phyloP scores from a whole-genome alignment of 1,140 invertebrate species.

The Mycetomoellerius zeteki region DNA sequence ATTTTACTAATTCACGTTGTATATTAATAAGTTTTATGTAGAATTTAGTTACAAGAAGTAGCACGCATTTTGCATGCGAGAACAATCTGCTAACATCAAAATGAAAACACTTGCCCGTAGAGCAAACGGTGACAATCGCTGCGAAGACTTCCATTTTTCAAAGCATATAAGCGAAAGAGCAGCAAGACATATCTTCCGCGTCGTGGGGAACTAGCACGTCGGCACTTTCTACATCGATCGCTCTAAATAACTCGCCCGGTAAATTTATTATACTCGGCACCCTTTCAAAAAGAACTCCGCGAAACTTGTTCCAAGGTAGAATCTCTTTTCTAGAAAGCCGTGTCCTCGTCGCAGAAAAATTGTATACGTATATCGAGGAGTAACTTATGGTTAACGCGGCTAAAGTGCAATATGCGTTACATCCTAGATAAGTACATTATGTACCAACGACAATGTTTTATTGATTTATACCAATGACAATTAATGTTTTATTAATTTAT shows the following conservation, averaged over 20 bases:
- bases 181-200: slow-evolving; percentile 28
- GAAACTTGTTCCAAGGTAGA: slow-evolving; percentile 46
- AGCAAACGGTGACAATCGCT: slow-evolving; percentile 56
- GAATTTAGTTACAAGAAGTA: not conserved
- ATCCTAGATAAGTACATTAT: not conserved
- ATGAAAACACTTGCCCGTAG: slow-evolving; percentile 24
- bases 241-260: slow-evolving; percentile 66
- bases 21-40: not conserved
- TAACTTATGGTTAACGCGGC: slow-evolving; percentile 12
- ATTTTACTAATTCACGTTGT: not conserved
- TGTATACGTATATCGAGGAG: slow-evolving; percentile 13
- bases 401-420: slow-evolving; percentile 11
- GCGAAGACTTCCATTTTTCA: slow-evolving; percentile 57
- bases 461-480: not conserved
- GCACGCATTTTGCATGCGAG: not conserved
- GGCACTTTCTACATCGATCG: slow-evolving; percentile 70
- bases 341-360: slow-evolving; percentile 18
- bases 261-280: slow-evolving; percentile 69
- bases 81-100: slow-evolving; percentile 22
- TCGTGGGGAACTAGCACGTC: slow-evolving; percentile 55
- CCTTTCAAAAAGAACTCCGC: slow-evolving; percentile 42
- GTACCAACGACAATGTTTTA: not conserved
- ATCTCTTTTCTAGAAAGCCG: slow-evolving; percentile 21
- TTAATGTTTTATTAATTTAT: slow-evolving; percentile 6
- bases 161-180: slow-evolving; percentile 36